These are phyloP conservation scores for Bubo blakistoni DNA, from an alignment of 2,113 vertebrate genomes.

Conservation along the genomic window DNA sequence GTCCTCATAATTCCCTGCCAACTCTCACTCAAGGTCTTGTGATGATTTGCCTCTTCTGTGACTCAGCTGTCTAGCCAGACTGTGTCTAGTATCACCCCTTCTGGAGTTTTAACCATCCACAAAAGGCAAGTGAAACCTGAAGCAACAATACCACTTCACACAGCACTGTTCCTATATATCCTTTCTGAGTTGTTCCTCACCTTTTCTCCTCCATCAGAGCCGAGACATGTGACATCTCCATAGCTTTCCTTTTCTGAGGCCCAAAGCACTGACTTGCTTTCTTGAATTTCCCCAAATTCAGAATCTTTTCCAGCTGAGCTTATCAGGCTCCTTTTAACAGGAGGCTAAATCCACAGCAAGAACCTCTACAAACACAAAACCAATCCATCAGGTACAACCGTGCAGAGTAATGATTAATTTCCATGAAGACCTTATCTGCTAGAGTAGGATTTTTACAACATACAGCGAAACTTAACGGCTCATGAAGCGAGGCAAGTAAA, in stretches of 20 bases:
- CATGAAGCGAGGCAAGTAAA: background rate
- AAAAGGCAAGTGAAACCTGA: slow-evolving; percentile 37
- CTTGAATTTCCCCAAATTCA: background rate
- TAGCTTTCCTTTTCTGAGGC: background rate
- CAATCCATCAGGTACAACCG: background rate
- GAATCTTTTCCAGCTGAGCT: background rate
- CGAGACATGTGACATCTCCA: background rate
- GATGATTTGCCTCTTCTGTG: slow-evolving; percentile 48
- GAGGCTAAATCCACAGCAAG: background rate
- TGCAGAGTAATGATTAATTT: background rate
- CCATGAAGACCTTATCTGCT: background rate
- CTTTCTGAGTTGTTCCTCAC: background rate
- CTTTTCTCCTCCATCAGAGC: background rate
- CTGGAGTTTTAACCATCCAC: slow-evolving; percentile 32
- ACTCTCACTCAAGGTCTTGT: slow-evolving; percentile 41
- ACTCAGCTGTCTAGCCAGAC: slow-evolving; percentile 55
- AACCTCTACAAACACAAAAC: background rate
- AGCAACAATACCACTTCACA: background rate
- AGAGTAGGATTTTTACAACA: background rate
- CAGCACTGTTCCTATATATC: background rate
- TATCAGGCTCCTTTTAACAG: background rate
- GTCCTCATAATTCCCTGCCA: slow-evolving; percentile 32
- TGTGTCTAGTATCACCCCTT: slow-evolving; percentile 46
- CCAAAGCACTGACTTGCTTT: background rate
- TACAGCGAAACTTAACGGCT: background rate